These are phyloP conservation scores for Aphelenchoides avenae DNA, from an alignment of 1,140 invertebrate genomes.

Conservation along the genomic window DNA sequence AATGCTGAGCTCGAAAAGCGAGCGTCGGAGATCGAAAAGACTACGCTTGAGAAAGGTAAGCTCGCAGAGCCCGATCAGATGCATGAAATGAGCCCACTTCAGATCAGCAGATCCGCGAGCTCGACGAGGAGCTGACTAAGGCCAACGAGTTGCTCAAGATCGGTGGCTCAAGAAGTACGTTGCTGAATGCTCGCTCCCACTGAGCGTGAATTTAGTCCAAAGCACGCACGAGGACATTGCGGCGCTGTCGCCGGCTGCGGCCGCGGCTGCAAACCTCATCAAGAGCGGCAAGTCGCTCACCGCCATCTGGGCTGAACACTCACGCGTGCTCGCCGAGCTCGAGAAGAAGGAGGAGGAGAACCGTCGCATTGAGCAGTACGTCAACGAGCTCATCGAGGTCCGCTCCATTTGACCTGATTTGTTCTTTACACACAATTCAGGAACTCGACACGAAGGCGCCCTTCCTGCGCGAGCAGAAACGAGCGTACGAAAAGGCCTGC, in stretches of 20 bases:
- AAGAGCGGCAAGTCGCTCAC: slow-evolving; percentile 32
- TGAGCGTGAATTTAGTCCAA: slow-evolving; percentile 1
- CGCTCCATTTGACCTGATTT: background rate
- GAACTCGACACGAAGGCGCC: slow-evolving; percentile 30
- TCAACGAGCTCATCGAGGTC: slow-evolving; percentile 27
- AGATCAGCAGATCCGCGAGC: slow-evolving; percentile 22
- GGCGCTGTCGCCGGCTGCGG: slow-evolving; percentile 31
- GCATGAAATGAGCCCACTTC: too few species aligned
- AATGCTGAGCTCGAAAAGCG: too few species aligned
- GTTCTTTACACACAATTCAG: slow-evolving; percentile 1
- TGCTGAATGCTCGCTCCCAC: background rate
- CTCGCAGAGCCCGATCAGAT: too few species aligned
- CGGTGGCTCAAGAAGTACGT: slow-evolving; percentile 3
- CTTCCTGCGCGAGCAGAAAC: slow-evolving; percentile 20
- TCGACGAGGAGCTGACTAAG: slow-evolving; percentile 31
- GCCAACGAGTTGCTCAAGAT: slow-evolving; percentile 31
- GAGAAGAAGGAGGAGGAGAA: slow-evolving; percentile 31
- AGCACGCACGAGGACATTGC: slow-evolving; percentile 25
- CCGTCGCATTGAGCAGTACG: slow-evolving; percentile 21
- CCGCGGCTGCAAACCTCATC: slow-evolving; percentile 26
- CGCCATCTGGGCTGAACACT: slow-evolving; percentile 35
- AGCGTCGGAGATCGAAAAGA: too few species aligned
- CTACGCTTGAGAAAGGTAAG: too few species aligned
- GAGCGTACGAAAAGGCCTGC: slow-evolving; percentile 18
- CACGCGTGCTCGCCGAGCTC: slow-evolving; percentile 29